Evolutionary conservation across 2,888 invertebrate genomes (phyloP).

Genomic region (Xanthorhoe spadicearia): DNA sequence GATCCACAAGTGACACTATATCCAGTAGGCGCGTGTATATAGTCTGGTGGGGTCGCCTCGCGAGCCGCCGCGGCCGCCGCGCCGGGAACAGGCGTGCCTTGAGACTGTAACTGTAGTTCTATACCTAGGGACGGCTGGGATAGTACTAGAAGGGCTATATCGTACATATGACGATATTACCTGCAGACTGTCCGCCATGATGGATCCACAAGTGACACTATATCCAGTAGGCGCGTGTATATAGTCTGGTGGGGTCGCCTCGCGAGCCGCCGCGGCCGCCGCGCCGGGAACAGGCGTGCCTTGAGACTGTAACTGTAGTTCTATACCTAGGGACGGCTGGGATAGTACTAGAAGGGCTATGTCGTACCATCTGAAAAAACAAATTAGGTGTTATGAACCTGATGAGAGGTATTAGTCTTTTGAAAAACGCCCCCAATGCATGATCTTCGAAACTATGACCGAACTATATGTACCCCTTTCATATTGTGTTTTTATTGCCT

Average conservation of each 20-base stretch:
- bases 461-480: no score
- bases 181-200: slow-evolving; percentile 88
- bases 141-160: no score
- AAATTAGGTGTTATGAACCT: no score
- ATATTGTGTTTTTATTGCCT: no score
- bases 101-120: slow-evolving; percentile 89
- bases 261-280: slow-evolving; percentile 86
- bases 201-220: slow-evolving; percentile 86
- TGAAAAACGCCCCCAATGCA: no score
- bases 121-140: slow-evolving; percentile 86
- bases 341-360: slow-evolving; percentile 88
- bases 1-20: slow-evolving; percentile 86
- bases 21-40: slow-evolving; percentile 87
- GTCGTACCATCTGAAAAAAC: slow-evolving; percentile 89
- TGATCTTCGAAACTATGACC: no score
- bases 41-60: slow-evolving; percentile 87
- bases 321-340: slow-evolving; percentile 88
- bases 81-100: no score
- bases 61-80: slow-evolving; percentile 86
- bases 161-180: no score
- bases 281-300: slow-evolving; percentile 90
- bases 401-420: no score
- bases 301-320: slow-evolving; percentile 89
- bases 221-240: slow-evolving; percentile 86
- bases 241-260: slow-evolving; percentile 88